phyloP scores from a whole-genome alignment of 92 coral and sea anemone genomes.

The Siderastrea radians region DNA sequence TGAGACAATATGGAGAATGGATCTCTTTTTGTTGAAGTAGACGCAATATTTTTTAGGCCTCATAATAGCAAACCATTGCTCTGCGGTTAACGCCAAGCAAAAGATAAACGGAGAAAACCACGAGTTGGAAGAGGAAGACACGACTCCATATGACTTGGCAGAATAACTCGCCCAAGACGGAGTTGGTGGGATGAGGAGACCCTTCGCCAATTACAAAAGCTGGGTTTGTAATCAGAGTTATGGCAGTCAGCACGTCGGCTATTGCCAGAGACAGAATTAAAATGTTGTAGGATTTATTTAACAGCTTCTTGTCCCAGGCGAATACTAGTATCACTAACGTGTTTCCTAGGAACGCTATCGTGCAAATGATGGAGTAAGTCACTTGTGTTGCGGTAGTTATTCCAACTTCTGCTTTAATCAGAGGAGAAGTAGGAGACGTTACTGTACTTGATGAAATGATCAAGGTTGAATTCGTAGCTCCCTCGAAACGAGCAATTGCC shows the following conservation, averaged over 20 bases:
- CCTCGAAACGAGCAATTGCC: too few species aligned
- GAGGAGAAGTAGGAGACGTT: background rate
- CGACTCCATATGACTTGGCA: conserved; percentile 81
- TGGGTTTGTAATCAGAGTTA: conserved; percentile 21
- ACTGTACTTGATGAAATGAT: background rate
- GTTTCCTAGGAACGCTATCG: conserved; percentile 35
- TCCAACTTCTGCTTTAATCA: background rate
- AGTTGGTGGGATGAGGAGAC: conserved; percentile 37
- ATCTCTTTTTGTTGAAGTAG: conserved; percentile 49
- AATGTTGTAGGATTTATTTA: conserved; percentile 32
- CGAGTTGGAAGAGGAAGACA: conserved; percentile 76
- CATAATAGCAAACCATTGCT: conserved; percentile 89
- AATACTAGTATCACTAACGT: conserved; percentile 33
- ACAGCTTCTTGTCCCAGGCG: conserved; percentile 9
- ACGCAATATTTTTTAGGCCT: conserved; percentile 78
- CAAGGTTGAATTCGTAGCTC: background rate
- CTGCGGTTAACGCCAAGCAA: conserved; percentile 81
- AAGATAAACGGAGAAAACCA: conserved; percentile 71
- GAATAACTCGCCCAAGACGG: conserved; percentile 60
- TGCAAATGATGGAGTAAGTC: background rate
- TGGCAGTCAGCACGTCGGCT: conserved; percentile 22
- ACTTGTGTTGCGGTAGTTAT: background rate
- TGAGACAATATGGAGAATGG: conserved; percentile 50
- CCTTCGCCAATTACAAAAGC: conserved; percentile 39
- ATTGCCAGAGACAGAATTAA: conserved; percentile 32